Conservation (phyloP, 2,113 vertebrate species). For the Psittacara wagleri region DNA sequence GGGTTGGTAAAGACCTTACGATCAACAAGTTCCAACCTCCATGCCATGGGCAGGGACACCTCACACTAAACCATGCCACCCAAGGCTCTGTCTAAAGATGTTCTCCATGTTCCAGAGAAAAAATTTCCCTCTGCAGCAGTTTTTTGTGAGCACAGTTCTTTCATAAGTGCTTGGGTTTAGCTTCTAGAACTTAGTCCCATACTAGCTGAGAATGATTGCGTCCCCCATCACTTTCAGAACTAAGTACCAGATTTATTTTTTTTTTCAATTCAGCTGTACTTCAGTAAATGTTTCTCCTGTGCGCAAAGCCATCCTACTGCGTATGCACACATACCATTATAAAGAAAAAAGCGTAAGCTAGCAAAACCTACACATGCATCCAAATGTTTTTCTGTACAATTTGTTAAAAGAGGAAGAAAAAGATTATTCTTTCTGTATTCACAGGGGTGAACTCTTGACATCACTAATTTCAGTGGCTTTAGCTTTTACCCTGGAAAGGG, state of each 20-base stretch:
- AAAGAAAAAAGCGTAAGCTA: neutral
- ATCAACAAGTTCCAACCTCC: neutral
- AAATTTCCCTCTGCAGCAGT: rapidly evolving
- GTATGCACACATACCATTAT: neutral
- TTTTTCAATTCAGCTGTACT: neutral
- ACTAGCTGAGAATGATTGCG: neutral
- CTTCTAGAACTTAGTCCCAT: neutral
- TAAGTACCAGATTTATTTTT: neutral
- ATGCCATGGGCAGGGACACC: neutral
- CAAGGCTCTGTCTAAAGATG: neutral
- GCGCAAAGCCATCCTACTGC: neutral
- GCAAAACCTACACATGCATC: neutral
- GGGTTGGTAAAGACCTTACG: neutral
- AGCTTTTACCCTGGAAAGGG: neutral
- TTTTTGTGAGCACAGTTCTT: neutral
- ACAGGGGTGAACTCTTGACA: neutral
- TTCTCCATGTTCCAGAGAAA: neutral
- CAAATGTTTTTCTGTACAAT: neutral
- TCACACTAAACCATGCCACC: neutral
- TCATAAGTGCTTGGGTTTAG: neutral
- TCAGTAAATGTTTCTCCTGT: neutral
- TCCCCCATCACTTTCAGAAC: neutral
- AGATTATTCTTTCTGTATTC: neutral
- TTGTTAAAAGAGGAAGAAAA: neutral
- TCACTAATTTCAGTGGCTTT: neutral